Conservation (phyloP, 2,888 invertebrate genomes). For the Thera obeliscata region DNA sequence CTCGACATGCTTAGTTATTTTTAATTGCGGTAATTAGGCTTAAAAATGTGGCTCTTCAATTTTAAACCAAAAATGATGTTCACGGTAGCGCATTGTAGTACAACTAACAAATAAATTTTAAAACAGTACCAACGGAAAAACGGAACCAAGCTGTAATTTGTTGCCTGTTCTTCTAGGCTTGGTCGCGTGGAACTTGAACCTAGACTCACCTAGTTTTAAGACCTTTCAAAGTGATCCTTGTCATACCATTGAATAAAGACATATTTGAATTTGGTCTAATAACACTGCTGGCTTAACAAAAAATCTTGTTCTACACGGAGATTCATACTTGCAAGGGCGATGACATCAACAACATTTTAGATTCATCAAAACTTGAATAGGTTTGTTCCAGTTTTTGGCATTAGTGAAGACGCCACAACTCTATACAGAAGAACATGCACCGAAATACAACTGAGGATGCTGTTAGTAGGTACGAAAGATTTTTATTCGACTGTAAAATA, state of each 20-base stretch:
- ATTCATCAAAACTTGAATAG: background rate
- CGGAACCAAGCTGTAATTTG: background rate
- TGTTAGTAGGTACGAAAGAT: background rate
- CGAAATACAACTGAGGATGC: no score
- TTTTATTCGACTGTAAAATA: constrained; percentile 14
- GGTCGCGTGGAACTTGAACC: no score
- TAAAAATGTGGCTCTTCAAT: constrained; percentile 55
- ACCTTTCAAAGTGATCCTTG: no score
- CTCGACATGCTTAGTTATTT: background rate
- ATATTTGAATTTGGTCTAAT: no score
- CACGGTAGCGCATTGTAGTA: constrained; percentile 54
- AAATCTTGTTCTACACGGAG: constrained; percentile 24
- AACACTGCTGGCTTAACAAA: background rate
- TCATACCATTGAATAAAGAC: no score
- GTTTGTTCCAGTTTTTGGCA: background rate
- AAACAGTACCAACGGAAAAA: no score
- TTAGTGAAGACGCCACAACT: background rate
- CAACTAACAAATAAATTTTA: constrained; percentile 30
- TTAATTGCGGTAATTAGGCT: no score
- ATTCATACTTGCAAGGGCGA: constrained; percentile 8
- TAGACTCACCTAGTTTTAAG: no score
- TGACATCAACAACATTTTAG: background rate
- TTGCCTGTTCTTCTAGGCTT: no score
- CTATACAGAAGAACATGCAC: background rate
- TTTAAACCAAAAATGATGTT: constrained; percentile 49